A percentile compares a stretch with the other conserved stretches of the same genome.
Conservation (phyloP, 2,113 vertebrate genomes). For the Burhinus oedicnemus region DNA sequence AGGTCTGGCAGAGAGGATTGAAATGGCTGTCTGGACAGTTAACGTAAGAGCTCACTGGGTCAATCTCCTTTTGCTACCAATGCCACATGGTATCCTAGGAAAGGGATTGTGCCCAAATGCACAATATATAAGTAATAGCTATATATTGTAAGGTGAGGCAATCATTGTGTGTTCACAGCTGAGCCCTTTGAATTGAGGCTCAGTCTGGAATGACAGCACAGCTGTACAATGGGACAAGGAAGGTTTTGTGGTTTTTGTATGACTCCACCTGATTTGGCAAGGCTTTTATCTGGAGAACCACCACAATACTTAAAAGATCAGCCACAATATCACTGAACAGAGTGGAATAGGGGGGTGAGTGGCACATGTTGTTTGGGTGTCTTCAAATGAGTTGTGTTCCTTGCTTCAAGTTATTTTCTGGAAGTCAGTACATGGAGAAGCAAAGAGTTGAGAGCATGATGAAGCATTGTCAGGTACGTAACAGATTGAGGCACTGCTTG, state of each 20-base stretch:
- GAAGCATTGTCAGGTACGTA: neutral
- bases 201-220: neutral
- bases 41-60: neutral
- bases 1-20: neutral
- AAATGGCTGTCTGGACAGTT: neutral
- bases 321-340: neutral
- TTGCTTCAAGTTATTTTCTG: neutral
- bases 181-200: neutral
- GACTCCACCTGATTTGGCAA: neutral
- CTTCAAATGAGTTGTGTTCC: neutral
- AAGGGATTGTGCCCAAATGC: neutral
- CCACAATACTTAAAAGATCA: neutral
- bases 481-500: neutral
- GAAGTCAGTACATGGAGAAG: neutral
- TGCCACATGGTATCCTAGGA: neutral
- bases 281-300: neutral
- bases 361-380: neutral
- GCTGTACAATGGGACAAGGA: neutral
- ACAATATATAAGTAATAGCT: neutral
- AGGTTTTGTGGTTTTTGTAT: neutral
- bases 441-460: neutral
- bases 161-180: neutral
- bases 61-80: neutral
- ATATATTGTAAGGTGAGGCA: neutral
- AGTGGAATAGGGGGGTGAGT: neutral